Evolutionary conservation across 2,797 vertebrate species (phyloP).

Genomic region (Emydoidea blandingii): DNA sequence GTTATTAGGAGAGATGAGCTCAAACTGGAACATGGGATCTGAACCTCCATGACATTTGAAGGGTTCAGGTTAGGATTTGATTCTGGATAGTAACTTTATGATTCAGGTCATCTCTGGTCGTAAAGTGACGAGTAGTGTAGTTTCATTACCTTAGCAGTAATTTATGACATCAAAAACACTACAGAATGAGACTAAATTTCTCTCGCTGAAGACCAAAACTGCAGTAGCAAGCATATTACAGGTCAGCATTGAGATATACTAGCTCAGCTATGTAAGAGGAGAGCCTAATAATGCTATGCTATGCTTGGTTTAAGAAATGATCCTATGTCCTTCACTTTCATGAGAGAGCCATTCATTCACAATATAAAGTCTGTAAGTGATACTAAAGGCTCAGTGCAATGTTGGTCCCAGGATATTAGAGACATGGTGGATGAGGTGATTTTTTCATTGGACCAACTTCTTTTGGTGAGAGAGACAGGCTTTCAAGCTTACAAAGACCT

Average conservation of each 20-base stretch:
- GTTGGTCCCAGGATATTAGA: neutral
- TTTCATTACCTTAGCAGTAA: neutral
- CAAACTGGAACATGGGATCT: neutral
- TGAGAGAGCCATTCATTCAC: neutral
- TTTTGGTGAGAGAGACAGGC: neutral
- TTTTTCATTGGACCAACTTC: neutral
- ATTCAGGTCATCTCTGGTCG: neutral
- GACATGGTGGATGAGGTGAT: neutral
- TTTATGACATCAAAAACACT: neutral
- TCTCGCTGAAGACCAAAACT: neutral
- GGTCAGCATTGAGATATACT: neutral
- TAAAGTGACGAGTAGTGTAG: neutral
- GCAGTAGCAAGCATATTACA: neutral
- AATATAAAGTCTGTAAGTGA: neutral
- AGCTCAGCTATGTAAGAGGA: accelerated
- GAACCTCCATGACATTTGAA: neutral
- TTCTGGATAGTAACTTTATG: neutral
- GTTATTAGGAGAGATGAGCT: neutral
- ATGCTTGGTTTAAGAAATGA: accelerated
- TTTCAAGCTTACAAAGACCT: neutral
- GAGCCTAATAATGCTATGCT: accelerated
- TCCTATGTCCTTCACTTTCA: accelerated
- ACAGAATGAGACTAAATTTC: neutral
- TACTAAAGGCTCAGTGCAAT: neutral
- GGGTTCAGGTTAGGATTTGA: neutral